Conservation (phyloP, 92 coral and sea anemone genomes). For the Palythoa caribaeorum region DNA sequence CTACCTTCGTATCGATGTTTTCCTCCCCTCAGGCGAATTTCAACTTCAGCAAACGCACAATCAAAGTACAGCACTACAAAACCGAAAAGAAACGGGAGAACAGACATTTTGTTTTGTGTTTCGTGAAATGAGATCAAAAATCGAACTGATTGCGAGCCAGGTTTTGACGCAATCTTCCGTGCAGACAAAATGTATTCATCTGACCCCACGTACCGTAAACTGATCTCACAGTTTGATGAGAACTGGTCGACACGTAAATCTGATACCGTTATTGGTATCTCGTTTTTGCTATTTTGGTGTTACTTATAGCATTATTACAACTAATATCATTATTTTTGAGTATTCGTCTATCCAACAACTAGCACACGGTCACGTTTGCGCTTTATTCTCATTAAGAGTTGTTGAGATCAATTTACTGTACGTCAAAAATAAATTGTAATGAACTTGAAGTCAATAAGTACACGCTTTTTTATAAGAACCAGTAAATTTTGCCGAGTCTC, state of each 20-base stretch:
- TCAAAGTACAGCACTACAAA: background rate
- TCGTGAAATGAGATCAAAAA: background rate
- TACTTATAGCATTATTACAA: background rate
- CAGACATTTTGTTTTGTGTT: constrained; percentile 6
- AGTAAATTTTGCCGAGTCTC: no score
- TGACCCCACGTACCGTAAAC: background rate
- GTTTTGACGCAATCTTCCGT: background rate
- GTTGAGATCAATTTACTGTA: no score
- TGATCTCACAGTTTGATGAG: background rate
- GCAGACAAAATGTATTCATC: background rate
- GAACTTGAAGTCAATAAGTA: no score
- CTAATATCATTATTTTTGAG: background rate
- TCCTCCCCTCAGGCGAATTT: constrained; percentile 40
- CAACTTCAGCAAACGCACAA: background rate
- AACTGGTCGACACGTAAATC: background rate
- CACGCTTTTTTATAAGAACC: no score
- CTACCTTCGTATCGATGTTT: constrained; percentile 56
- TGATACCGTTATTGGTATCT: background rate
- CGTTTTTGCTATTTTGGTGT: background rate
- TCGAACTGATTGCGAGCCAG: background rate
- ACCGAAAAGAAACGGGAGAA: background rate
- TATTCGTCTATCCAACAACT: no score
- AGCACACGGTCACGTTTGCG: no score
- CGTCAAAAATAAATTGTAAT: no score
- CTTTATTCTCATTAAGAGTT: no score